Conservation (phyloP, 2,113 vertebrate genomes). For the Xerus inauris region DNA sequence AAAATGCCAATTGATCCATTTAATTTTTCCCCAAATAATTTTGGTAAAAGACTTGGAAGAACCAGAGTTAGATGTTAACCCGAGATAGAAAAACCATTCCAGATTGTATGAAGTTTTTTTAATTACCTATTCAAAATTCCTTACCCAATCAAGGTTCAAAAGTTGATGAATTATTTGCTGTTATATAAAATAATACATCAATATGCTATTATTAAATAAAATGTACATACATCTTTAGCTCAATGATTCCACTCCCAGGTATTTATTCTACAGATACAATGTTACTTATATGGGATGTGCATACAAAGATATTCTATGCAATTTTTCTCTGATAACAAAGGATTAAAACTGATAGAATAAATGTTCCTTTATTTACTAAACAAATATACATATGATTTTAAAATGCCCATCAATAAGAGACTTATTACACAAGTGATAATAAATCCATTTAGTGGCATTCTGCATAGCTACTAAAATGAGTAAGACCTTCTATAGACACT, state of each 20-base stretch:
- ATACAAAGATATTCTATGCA: background rate
- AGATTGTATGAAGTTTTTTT: background rate
- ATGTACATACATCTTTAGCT: background rate
- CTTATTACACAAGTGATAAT: background rate
- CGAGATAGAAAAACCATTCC: background rate
- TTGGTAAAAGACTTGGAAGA: slow-evolving; percentile 22
- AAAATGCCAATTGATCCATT: background rate
- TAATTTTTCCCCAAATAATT: background rate
- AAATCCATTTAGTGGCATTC: background rate
- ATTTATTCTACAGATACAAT: background rate
- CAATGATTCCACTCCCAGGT: background rate
- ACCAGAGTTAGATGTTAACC: background rate
- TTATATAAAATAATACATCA: background rate
- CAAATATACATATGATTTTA: background rate
- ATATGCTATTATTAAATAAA: background rate
- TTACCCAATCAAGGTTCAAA: background rate
- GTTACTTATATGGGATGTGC: background rate
- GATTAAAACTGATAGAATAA: background rate
- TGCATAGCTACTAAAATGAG: background rate
- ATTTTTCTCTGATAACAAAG: background rate
- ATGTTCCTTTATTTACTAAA: background rate
- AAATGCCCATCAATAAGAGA: background rate
- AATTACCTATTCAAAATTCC: background rate
- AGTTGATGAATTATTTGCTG: background rate
- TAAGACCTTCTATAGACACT: background rate